A percentile compares a stretch with the other conserved stretches of the same genome.
Evolutionary conservation across 64 coral and sea anemone genomes (phyloP).

Genomic region (Montipora cactus): DNA sequence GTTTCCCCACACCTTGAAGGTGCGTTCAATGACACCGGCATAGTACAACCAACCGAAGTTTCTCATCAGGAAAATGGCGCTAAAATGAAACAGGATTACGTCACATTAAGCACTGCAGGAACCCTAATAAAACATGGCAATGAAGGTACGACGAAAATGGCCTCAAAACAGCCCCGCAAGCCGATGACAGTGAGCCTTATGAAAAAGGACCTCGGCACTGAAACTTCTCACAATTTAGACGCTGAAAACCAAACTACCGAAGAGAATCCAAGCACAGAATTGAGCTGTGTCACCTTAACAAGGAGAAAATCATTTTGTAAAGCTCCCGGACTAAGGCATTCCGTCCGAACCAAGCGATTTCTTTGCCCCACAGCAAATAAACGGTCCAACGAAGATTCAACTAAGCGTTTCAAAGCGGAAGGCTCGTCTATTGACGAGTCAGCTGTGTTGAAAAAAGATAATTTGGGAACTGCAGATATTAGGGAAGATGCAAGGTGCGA

Average conservation of each 20-base stretch:
- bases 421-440: not conserved
- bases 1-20: not conserved
- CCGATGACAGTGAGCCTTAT: not conserved
- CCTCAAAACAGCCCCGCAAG: not conserved
- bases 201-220: not conserved
- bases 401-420: not conserved
- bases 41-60: not conserved
- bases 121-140: not conserved
- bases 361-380: slow-evolving; percentile 25
- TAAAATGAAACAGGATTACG: not conserved
- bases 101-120: no score
- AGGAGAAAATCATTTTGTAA: slow-evolving; percentile 1
- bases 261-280: not conserved
- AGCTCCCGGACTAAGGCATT: slow-evolving; percentile 28
- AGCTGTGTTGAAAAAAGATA: not conserved
- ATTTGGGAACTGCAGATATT: not conserved
- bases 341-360: slow-evolving; percentile 38
- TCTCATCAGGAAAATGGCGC: not conserved
- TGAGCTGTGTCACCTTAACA: not conserved
- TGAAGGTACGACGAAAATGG: not conserved
- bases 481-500: not conserved
- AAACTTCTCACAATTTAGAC: not conserved
- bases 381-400: not conserved
- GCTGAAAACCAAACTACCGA: not conserved
- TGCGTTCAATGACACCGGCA: not conserved